Evolutionary conservation across 2,888 invertebrate species (phyloP).

Genomic region (Poecilus cupreus): DNA sequence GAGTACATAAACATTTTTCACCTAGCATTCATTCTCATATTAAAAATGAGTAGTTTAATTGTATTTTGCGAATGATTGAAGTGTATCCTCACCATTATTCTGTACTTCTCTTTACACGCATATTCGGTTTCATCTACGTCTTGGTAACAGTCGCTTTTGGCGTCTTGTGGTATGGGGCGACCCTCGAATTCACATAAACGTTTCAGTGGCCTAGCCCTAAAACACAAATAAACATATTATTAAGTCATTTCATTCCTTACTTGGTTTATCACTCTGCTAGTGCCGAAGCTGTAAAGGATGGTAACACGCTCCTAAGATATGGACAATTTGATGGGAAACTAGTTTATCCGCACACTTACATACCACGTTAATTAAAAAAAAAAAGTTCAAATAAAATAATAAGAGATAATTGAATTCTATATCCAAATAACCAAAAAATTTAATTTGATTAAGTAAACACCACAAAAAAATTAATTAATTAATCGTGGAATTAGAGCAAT

Average conservation of each 20-base stretch:
- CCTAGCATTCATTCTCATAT: neutral
- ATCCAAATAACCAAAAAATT: too few relatives aligned
- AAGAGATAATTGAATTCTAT: too few relatives aligned
- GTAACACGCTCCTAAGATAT: too few relatives aligned
- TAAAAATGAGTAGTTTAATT: too few relatives aligned
- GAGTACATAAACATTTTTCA: neutral
- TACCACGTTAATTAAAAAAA: too few relatives aligned
- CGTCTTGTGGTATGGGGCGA: slow-evolving; percentile 80
- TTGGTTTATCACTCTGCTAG: neutral
- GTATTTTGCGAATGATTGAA: neutral
- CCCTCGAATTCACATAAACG: slow-evolving; percentile 86
- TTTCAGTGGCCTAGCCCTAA: slow-evolving; percentile 78
- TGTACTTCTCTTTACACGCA: slow-evolving; percentile 87
- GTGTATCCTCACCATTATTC: slow-evolving; percentile 82
- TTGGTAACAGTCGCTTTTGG: slow-evolving; percentile 86
- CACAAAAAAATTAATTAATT: too few relatives aligned
- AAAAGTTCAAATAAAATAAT: too few relatives aligned
- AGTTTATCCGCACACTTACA: too few relatives aligned
- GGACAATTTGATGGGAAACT: too few relatives aligned
- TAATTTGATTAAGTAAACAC: too few relatives aligned
- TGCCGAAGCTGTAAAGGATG: too few relatives aligned
- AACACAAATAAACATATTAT: neutral
- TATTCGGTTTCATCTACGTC: slow-evolving; percentile 87
- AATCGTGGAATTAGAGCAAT: too few relatives aligned
- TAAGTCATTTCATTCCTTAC: neutral